These are phyloP conservation scores for Proisotoma minuta DNA, from an alignment of 2,888 invertebrate genomes.

Conservation along the genomic window DNA sequence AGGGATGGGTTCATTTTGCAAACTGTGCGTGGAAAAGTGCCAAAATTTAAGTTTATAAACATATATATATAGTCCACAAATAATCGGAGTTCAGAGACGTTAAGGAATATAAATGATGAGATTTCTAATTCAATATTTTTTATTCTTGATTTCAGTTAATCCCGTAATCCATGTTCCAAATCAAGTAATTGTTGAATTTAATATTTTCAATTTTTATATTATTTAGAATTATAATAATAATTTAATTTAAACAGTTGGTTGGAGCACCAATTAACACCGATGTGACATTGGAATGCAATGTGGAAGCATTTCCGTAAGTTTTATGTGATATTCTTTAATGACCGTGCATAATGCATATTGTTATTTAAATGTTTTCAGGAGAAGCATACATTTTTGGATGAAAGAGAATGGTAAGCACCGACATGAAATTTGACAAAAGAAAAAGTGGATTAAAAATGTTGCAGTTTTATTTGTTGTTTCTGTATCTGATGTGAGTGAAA, in stretches of 20 bases:
- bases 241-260: constrained; percentile 63
- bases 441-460: neutral
- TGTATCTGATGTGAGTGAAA: neutral
- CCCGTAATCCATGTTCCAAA: constrained; percentile 88
- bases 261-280: constrained; percentile 57
- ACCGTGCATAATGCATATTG: neutral
- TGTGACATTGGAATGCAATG: constrained; percentile 80
- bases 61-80: too few relatives aligned
- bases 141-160: constrained; percentile 63
- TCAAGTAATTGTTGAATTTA: constrained; percentile 71
- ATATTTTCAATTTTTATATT: neutral
- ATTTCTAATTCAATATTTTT: too few relatives aligned
- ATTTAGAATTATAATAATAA: neutral
- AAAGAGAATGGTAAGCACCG: constrained; percentile 69
- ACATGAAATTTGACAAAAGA: neutral
- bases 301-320: constrained; percentile 71
- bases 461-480: neutral
- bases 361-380: constrained; percentile 14
- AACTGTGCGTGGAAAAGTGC: too few relatives aligned
- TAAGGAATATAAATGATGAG: too few relatives aligned
- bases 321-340: neutral
- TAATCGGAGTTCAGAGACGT: too few relatives aligned
- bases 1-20: too few relatives aligned
- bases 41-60: too few relatives aligned
- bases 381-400: constrained; percentile 77